Evolutionary conservation across 1,140 invertebrate species (phyloP), one percentile per base, ranked within the genome.

Genomic region (Cryptotermes secundus): DNA sequence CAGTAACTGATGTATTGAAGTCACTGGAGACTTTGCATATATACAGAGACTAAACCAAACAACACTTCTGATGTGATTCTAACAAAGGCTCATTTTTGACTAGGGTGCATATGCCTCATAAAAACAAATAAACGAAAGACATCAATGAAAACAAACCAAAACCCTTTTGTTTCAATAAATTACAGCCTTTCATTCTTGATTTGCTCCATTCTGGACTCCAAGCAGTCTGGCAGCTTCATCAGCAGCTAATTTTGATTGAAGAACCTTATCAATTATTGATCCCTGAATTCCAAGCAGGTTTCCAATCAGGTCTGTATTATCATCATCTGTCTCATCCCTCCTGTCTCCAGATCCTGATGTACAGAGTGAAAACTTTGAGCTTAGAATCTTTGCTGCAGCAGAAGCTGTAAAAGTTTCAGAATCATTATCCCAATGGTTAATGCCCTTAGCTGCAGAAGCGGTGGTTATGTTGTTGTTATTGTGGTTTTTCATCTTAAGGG

Each of bases 141-240:
- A 45, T 35, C 14, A 80, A 22, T 81, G 35, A 81, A 26, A 38
- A 38, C 80, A 81, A n/a, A 81, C 35, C 35, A 38, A 31, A 26
- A 72, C 59, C 59, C 10, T 2, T 72, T 72, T 53, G 7, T 79
- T 79, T 34, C 53, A 19, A 36, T 79, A 31, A 38, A 49, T 19
- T 16, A 19, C 45, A 22, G 14, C 2, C 26, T 72, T 14, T 72
- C n/a, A 72, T 31, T 72, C 59, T 14, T 72, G 59, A 31, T 72
- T 72, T 16, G 42, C 42, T 38, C 84, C 80, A 80, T 84, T 84
- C 24, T 84, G 79, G n/a, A 97, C 95, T 49, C 96, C 96, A 16
- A 98, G 90, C 10, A 98, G 90, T 88, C 96, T 96, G 0, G 96
- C 96, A 6, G 96, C 97, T 88, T 96, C 96, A 86, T 97, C 96